phyloP scores from a whole-genome alignment of 2,113 vertebrate genomes.

The Trachemys scripta region DNA sequence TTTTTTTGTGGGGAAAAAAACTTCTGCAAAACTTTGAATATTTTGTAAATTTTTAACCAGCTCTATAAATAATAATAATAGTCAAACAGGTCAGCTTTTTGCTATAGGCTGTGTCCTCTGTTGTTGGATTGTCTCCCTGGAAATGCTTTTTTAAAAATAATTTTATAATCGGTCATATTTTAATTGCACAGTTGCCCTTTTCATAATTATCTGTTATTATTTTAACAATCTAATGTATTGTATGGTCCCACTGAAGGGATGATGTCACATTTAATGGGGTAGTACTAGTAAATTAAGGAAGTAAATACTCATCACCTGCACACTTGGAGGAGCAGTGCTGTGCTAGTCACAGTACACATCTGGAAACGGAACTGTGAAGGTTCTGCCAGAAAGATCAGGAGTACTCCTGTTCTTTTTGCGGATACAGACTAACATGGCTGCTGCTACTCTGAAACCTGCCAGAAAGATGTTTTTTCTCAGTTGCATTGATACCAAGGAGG shows the following conservation, averaged over 20 bases:
- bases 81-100: background rate
- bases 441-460: background rate
- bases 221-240: too few relatives aligned
- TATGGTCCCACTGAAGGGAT: background rate
- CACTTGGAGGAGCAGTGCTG: background rate
- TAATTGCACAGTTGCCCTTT: background rate
- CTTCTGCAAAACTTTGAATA: background rate
- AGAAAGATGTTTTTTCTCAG: background rate
- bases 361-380: background rate
- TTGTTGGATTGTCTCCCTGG: background rate
- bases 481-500: background rate
- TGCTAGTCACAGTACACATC: background rate
- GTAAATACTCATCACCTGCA: background rate
- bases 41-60: background rate
- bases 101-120: background rate
- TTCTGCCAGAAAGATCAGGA: background rate
- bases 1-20: background rate
- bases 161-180: background rate
- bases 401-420: too few relatives aligned
- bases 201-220: background rate
- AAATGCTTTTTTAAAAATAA: background rate
- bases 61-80: background rate
- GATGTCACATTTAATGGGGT: background rate
- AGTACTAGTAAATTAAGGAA: constrained; percentile 17
- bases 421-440: too few relatives aligned